These are phyloP conservation scores for Balanococcus diminutus DNA, from an alignment of 2,888 invertebrate genomes.

Conservation along the genomic window DNA sequence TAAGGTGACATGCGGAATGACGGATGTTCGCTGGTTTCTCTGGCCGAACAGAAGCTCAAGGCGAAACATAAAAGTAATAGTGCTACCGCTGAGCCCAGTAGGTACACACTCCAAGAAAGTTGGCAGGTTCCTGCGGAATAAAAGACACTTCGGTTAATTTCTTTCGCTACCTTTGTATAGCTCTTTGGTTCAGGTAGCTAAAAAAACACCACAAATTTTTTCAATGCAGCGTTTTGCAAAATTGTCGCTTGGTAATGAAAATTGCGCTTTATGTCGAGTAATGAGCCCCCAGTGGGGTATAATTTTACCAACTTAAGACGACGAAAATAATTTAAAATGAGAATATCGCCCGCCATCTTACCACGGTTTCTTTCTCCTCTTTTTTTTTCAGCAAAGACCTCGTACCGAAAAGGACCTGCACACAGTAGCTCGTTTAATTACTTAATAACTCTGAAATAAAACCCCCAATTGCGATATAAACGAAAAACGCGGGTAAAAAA, in stretches of 20 bases:
- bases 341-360: conserved; percentile 14
- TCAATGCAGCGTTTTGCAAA: conserved; percentile 11
- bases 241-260: conserved; percentile 2
- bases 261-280: not conserved
- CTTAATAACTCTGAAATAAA: conserved; percentile 27
- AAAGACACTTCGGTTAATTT: not conserved
- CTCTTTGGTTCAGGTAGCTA: conserved; percentile 8
- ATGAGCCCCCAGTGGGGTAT: not conserved
- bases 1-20: conserved; percentile 54
- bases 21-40: conserved; percentile 59
- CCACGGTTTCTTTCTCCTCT: too few relatives aligned
- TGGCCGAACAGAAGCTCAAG: conserved; percentile 67
- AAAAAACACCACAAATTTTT: conserved; percentile 44
- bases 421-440: conserved; percentile 23
- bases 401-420: too few relatives aligned
- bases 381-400: not conserved
- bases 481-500: not conserved
- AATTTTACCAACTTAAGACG: conserved; percentile 23
- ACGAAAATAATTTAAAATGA: conserved; percentile 31
- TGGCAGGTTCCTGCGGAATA: conserved; percentile 65
- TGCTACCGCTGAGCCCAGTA: conserved; percentile 65
- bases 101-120: conserved; percentile 67
- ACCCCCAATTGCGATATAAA: conserved; percentile 27
- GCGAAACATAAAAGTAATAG: conserved; percentile 66
- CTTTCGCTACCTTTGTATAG: too few relatives aligned